A percentile compares a stretch with the other conserved stretches of the same genome.
These are phyloP conservation scores for Oscheius sp. DNA, from an alignment of 2,888 invertebrate species.

Conservation along the genomic window DNA sequence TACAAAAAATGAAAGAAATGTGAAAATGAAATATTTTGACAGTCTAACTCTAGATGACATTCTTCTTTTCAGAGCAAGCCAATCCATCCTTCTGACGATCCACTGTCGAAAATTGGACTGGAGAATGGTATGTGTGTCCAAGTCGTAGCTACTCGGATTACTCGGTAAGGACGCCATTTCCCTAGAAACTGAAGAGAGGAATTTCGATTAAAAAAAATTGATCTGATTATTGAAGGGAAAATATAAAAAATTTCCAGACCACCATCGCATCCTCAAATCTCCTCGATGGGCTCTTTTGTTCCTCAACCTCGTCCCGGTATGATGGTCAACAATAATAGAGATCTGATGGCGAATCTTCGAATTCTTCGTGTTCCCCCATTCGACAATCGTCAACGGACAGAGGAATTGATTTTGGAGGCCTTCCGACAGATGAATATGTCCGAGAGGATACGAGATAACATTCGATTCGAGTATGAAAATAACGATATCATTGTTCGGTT, in stretches of 20 bases:
- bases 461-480: not conserved
- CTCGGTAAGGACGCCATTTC: not conserved
- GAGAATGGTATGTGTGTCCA: constrained; percentile 12
- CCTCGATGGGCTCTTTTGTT: not conserved
- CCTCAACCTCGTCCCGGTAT: not conserved
- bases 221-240: too few relatives aligned
- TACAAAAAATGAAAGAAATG: too few relatives aligned
- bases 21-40: too few relatives aligned
- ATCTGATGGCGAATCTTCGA: not conserved
- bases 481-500: constrained; percentile 6
- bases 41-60: too few relatives aligned
- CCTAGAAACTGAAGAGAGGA: not conserved
- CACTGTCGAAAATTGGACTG: not conserved
- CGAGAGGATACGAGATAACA: not conserved
- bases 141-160: constrained; percentile 1
- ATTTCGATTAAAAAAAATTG: too few relatives aligned
- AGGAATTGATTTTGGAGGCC: constrained; percentile 15
- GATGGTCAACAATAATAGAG: not conserved
- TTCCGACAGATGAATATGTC: constrained; percentile 12
- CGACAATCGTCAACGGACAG: not conserved
- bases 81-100: not conserved
- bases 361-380: constrained; percentile 3
- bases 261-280: too few relatives aligned
- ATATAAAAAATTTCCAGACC: too few relatives aligned
- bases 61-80: constrained; percentile 1